Base-by-base conservation (phyloP, 2,888 invertebrate genomes). In the Apamea monoglypha region DNA sequence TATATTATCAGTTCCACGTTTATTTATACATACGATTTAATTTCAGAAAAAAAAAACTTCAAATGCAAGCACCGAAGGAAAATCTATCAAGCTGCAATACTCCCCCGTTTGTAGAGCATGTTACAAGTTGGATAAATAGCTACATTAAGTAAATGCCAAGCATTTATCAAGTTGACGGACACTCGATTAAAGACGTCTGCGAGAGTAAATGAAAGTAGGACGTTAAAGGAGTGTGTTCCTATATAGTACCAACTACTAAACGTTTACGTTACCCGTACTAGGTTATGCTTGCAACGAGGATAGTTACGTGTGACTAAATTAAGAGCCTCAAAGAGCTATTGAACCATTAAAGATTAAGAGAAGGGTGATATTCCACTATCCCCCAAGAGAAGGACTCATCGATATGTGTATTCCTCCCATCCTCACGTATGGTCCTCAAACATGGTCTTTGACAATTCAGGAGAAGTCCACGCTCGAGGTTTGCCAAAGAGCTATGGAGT, bases 141-240 rank as follows among this genome's bases (percentile, higher is more conserved):
- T 77, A 74, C 53, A 69, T 56, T 63, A 12, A 84, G 74, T 66
- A 50, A 78, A 79, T 56, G 74, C 63, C 53, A 79, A 50, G n/a
- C 80, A 80, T 84, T 68, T 64, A 84, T 84, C 84, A 80, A 71
- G 29, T 56, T 80, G 84, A 84, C 50, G 71, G 84, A 84, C 84
- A 80, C 67, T 83, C 84, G 74, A 83, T 83, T 83, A 80, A 63
- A 61, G 21, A 68, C n/a, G 47, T 29, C 44, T 25, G 32, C 56
- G 6, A n/a, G 25, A 67, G 53, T 81, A 78, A 81, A 56, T 61
- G 70, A 63, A 71, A 56, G n/a, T 21, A 47, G 67, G 18, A 56
- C 25, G 29, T 1, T 10, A 44, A 53, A 29, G 53, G 16, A 59
- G 32, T 59, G 3, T 21, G n/a, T 61, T 53, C 44, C 12, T 67